phyloP scores from a whole-genome alignment of 2,797 vertebrate genomes.

The Alfaro cultratus region DNA sequence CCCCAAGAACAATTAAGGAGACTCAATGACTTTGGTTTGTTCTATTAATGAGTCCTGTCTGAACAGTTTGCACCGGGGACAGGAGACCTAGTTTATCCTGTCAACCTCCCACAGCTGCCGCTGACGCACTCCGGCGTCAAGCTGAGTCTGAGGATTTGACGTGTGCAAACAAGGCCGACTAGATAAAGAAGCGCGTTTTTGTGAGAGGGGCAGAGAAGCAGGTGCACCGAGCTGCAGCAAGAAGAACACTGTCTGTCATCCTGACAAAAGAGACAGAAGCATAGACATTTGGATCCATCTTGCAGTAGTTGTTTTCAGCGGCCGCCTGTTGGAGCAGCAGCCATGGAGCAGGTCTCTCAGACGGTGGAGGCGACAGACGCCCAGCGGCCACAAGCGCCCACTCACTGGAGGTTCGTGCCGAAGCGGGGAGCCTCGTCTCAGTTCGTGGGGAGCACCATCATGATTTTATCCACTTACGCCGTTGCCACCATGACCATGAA shows the following conservation, averaged over 20 bases:
- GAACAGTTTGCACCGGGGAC: slow-evolving; percentile 30
- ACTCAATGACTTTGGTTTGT: slow-evolving; percentile 17
- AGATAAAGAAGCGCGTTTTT: slow-evolving; percentile 45
- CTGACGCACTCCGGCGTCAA: slow-evolving; percentile 56
- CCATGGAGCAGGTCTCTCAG: slow-evolving; percentile 57
- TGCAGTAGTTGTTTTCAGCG: background rate
- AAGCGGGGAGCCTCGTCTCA: slow-evolving; percentile 62
- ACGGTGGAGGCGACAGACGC: slow-evolving; percentile 5
- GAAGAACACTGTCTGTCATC: background rate
- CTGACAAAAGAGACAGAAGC: slow-evolving; percentile 5
- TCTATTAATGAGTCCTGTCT: slow-evolving; percentile 29
- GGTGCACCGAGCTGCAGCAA: slow-evolving; percentile 23
- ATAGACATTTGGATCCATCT: slow-evolving; percentile 5
- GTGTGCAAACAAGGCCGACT: slow-evolving; percentile 27
- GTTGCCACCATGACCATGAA: slow-evolving; percentile 64
- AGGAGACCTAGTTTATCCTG: slow-evolving; percentile 25
- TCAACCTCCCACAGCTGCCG: slow-evolving; percentile 36
- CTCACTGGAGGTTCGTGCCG: slow-evolving; percentile 29
- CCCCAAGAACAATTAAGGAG: slow-evolving; percentile 28
- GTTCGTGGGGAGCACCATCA: slow-evolving; percentile 66
- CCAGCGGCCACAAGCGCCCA: slow-evolving; percentile 21
- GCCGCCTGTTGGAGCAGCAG: background rate
- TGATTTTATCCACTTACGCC: slow-evolving; percentile 66
- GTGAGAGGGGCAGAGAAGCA: background rate
- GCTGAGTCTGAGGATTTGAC: slow-evolving; percentile 65